Evolutionary conservation across 2,113 vertebrate genomes (phyloP).

Genomic region (Xiphophorus maculatus): DNA sequence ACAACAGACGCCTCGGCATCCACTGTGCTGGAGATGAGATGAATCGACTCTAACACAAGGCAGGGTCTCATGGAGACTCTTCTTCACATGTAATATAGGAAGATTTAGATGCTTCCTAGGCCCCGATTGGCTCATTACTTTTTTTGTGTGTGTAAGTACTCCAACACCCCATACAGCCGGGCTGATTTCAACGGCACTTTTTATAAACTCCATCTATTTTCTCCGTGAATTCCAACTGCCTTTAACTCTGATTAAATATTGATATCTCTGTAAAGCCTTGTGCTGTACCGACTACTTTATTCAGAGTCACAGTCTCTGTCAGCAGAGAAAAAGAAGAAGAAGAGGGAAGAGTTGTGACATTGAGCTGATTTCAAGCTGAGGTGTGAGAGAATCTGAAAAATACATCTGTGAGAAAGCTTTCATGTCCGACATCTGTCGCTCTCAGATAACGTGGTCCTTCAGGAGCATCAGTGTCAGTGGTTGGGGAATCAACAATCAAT

Average conservation of each 20-base stretch:
- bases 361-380: constrained; percentile 83
- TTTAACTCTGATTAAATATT: constrained; percentile 78
- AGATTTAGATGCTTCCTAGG: constrained; percentile 38
- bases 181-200: constrained; percentile 43
- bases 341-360: constrained; percentile 90
- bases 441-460: constrained; percentile 64
- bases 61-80: constrained; percentile 44
- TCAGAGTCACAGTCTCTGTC: constrained; percentile 63
- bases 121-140: constrained; percentile 56
- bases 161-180: constrained; percentile 53
- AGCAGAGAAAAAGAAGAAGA: constrained; percentile 75
- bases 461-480: constrained; percentile 57
- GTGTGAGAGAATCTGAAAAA: constrained; percentile 78
- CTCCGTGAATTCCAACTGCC: constrained; percentile 59
- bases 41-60: constrained; percentile 36
- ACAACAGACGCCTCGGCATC: constrained; percentile 50
- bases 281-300: constrained; percentile 68
- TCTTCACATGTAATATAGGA: constrained; percentile 47
- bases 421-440: constrained; percentile 46
- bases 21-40: constrained; percentile 39
- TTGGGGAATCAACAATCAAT: constrained; percentile 14
- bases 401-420: constrained; percentile 13
- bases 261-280: constrained; percentile 72
- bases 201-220: constrained; percentile 61
- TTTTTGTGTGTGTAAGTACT: constrained; percentile 68